Conservation (phyloP, 2,797 vertebrate genomes). For the Selene dorsalis region DNA sequence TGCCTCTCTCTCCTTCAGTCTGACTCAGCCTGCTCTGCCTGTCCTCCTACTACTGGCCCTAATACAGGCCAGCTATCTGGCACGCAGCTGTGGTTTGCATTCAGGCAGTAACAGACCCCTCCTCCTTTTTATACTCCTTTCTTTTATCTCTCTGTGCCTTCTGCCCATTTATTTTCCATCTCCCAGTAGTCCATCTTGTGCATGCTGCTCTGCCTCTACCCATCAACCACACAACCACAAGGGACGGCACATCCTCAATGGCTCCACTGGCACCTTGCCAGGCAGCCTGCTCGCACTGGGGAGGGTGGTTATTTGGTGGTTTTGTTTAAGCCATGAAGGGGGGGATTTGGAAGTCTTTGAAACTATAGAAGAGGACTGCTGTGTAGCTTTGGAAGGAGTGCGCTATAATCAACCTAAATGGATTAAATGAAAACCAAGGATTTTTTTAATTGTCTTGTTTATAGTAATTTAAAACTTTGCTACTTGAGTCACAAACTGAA, state of each 20-base stretch:
- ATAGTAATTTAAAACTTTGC: not conserved
- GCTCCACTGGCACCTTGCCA: slow-evolving; percentile 58
- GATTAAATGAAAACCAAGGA: slow-evolving; percentile 6
- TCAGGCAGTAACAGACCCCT: slow-evolving; percentile 51
- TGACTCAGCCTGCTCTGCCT: slow-evolving; percentile 57
- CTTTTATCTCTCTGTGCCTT: slow-evolving; percentile 46
- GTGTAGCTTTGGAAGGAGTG: slow-evolving; percentile 31
- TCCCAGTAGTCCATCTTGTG: slow-evolving; percentile 30
- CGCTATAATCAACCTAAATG: slow-evolving; percentile 18
- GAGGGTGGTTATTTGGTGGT: slow-evolving; percentile 32
- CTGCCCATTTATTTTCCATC: slow-evolving; percentile 34
- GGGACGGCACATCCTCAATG: slow-evolving; percentile 55
- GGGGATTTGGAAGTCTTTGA: slow-evolving; percentile 57
- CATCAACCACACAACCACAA: slow-evolving; percentile 57
- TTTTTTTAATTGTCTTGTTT: slow-evolving; percentile 15
- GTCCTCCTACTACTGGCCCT: slow-evolving; percentile 53
- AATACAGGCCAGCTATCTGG: slow-evolving; percentile 59
- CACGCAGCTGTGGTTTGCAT: slow-evolving; percentile 66
- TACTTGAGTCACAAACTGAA: not conserved
- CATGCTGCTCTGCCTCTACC: slow-evolving; percentile 49
- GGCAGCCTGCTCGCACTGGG: slow-evolving; percentile 29
- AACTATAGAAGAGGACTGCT: slow-evolving; percentile 30
- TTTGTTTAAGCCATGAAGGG: slow-evolving; percentile 37
- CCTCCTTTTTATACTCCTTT: slow-evolving; percentile 19
- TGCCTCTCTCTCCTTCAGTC: slow-evolving; percentile 40